Evolutionary conservation across 2,797 vertebrate genomes (phyloP).

Genomic region (Anguilla marmorata): DNA sequence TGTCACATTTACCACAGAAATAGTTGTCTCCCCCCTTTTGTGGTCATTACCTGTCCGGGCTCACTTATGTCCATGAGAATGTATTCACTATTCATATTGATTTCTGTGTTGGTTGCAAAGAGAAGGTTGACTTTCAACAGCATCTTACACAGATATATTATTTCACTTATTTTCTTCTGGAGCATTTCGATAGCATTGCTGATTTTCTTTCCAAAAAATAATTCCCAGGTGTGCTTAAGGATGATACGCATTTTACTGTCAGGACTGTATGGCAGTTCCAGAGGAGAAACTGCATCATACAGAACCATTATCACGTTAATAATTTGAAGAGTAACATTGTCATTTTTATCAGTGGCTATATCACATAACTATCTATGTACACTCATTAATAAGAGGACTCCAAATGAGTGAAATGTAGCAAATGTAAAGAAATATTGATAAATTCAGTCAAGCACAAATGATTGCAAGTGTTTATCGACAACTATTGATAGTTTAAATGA

Average conservation of each 20-base stretch:
- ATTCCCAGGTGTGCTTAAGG: background rate
- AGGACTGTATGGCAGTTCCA: background rate
- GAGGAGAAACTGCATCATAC: conserved; percentile 37
- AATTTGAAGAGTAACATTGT: background rate
- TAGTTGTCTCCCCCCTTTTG: background rate
- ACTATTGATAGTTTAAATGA: background rate
- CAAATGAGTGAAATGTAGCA: background rate
- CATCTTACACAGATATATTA: background rate
- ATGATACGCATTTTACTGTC: background rate
- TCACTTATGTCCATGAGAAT: background rate
- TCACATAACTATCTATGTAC: background rate
- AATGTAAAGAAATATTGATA: background rate
- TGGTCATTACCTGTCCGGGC: background rate
- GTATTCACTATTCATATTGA: background rate
- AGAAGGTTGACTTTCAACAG: background rate
- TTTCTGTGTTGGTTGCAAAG: background rate
- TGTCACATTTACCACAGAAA: background rate
- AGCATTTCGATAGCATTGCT: background rate
- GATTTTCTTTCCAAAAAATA: background rate
- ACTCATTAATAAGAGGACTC: background rate
- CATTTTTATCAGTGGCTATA: background rate
- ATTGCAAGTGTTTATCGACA: conserved; percentile 3
- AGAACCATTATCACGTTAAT: conserved; percentile 22
- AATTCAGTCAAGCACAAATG: background rate
- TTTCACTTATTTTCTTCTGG: background rate